These are phyloP conservation scores for Heliconius melpomene DNA, from an alignment of 1,140 invertebrate genomes.

Conservation along the genomic window DNA sequence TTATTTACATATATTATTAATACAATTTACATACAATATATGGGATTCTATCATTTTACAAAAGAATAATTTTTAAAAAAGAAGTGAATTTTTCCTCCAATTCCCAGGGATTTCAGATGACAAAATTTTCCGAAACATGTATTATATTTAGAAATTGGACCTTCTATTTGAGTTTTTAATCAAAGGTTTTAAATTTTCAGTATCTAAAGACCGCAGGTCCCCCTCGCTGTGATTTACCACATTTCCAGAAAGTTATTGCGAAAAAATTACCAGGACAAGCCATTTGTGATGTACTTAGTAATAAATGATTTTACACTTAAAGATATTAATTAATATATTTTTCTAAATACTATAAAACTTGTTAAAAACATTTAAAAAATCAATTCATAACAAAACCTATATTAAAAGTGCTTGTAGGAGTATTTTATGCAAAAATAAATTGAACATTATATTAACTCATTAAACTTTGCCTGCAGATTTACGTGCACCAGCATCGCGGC, in stretches of 20 bases:
- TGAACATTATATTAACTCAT: not conserved
- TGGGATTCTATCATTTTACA: too few species aligned
- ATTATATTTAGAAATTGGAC: not conserved
- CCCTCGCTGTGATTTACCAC: constrained; percentile 53
- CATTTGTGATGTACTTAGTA: not conserved
- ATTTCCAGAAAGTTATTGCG: constrained; percentile 56
- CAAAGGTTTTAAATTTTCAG: constrained; percentile 32
- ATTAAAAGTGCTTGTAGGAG: not conserved
- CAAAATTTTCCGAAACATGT: not conserved
- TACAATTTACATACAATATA: too few species aligned
- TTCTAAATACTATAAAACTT: not conserved
- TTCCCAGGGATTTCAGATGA: too few species aligned
- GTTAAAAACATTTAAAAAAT: accelerated
- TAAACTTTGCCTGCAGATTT: not conserved
- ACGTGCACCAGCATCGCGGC: not conserved
- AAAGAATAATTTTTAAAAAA: too few species aligned
- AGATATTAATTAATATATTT: not conserved
- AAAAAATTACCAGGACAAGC: constrained; percentile 45
- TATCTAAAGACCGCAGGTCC: constrained; percentile 51
- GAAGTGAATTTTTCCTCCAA: too few species aligned
- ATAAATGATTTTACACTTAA: too few species aligned
- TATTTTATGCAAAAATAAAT: not conserved
- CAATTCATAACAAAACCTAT: not conserved
- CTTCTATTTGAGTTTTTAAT: not conserved
- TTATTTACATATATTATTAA: too few species aligned